Percentiles rank a stretch among this genome's conserved stretches.
Evolutionary conservation across 2,888 invertebrate genomes (phyloP).

Genomic region (Brachynemurus nebulosus): DNA sequence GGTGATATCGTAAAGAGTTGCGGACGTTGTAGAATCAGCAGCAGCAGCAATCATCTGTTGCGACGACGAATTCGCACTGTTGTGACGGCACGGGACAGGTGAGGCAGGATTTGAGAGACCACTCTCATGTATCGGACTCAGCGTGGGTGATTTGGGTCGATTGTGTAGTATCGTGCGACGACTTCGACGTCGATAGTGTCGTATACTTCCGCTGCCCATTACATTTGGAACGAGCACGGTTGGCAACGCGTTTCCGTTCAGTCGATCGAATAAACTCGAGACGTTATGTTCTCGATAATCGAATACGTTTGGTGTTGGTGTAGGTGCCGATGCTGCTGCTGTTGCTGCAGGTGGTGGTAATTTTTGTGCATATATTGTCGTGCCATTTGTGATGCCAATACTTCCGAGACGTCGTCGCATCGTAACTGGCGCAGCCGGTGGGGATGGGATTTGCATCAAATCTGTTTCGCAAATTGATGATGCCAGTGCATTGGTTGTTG

Average conservation of each 20-base stretch:
- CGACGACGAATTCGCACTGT: neutral
- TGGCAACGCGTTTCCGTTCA: neutral
- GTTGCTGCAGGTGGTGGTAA: too few relatives aligned
- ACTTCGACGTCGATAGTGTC: slow-evolving; percentile 17
- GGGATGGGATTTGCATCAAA: slow-evolving; percentile 22
- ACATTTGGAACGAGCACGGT: neutral
- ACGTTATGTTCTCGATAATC: neutral
- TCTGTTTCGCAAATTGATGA: slow-evolving; percentile 10
- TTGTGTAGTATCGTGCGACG: slow-evolving; percentile 27
- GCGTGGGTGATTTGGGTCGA: slow-evolving; percentile 35
- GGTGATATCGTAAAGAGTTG: neutral
- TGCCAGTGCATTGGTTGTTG: too few relatives aligned
- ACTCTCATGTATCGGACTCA: slow-evolving; percentile 57
- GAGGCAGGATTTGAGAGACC: slow-evolving; percentile 57
- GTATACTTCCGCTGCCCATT: neutral
- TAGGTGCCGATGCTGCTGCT: neutral
- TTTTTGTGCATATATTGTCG: neutral
- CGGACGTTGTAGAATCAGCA: neutral
- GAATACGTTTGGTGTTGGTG: neutral
- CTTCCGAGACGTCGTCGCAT: slow-evolving; percentile 27
- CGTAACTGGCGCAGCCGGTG: slow-evolving; percentile 27
- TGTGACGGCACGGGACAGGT: slow-evolving; percentile 26
- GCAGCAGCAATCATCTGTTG: neutral
- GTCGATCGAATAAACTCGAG: neutral
- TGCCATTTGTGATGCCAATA: neutral